Percentiles rank a stretch among this genome's conserved stretches.
Evolutionary conservation across 1,140 invertebrate genomes (phyloP).

Genomic region (Elysia chlorotica): DNA sequence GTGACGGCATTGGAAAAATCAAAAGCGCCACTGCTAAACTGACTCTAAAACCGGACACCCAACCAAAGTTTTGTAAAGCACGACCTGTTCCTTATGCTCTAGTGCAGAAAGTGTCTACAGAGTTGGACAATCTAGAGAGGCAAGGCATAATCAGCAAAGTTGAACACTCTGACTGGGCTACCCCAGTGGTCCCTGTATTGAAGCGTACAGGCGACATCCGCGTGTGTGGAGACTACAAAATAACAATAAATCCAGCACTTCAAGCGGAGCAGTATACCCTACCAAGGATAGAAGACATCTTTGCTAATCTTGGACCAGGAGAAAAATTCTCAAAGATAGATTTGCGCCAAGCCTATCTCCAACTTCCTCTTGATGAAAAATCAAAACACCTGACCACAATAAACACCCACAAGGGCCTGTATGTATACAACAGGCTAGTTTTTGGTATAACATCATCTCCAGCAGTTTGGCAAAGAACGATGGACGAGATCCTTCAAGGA

Average conservation of each 20-base stretch:
- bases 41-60: conserved; percentile 6
- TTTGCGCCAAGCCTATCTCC: conserved; percentile 44
- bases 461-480: conserved; percentile 55
- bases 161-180: conserved; percentile 44
- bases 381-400: conserved; percentile 30
- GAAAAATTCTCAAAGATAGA: conserved; percentile 24
- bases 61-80: conserved; percentile 28
- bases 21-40: conserved; percentile 25
- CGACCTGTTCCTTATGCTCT: conserved; percentile 54
- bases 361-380: conserved; percentile 42
- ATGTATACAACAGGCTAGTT: conserved; percentile 20
- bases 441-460: conserved; percentile 65
- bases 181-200: conserved; percentile 37
- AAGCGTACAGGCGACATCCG: conserved; percentile 34
- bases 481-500: conserved; percentile 59
- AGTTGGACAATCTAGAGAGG: conserved; percentile 32
- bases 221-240: conserved; percentile 42
- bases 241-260: conserved; percentile 50
- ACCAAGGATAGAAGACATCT: conserved; percentile 39
- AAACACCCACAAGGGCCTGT: conserved; percentile 40
- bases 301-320: conserved; percentile 30
- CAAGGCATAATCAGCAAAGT: conserved; percentile 32
- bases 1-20: conserved; percentile 1
- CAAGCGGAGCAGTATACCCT: conserved; percentile 37
- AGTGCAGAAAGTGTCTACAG: conserved; percentile 36